Base-by-base conservation (phyloP, 1,140 invertebrate genomes). In the Babylonia areolata region DNA sequence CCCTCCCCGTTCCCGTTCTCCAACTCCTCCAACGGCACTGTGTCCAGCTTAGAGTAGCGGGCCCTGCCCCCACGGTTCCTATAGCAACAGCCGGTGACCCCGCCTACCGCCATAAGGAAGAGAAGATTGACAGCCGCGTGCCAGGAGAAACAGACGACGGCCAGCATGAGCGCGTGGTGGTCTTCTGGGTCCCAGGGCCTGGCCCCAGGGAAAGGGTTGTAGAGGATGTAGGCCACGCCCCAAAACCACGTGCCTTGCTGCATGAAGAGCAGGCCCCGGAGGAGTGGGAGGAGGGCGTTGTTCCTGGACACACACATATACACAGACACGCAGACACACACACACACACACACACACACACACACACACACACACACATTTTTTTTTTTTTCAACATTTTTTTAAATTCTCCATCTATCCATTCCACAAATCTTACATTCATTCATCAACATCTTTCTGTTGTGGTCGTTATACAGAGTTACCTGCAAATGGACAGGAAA, bases 171-270 rank as follows among this genome's bases (percentile, higher is more conserved):
- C 81, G 95, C 88, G 28, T 89, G 86, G 87, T 95, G 94, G 86
- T 94, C 88, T 0, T 93, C 89, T 23, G 87, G 73, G 37, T 93
- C 89, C 94, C 94, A 95, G 77, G 82, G 40, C 54, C 86, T 79
- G 51, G 88, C 82, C 0, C 92, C 91, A 11, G 85, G 84, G 3
- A 91, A 77, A 2, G 95, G 95, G 51, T 93, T 94, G 90, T 95
- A 95, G 20, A 95, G 90, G 77, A 95, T 95, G 88, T 94, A 95
- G 0, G 92, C 95, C 28, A 95, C 90, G 87, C 94, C 94, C 87
- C 92, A 94, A 89, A 95, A 95, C 95, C 95, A 95, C 3, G 94
- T 94, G 11, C 95, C 95, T 88, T 95, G 95, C 31, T 95, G 86
- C 12, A 95, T 82, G 0, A 92, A 92, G 83, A 93, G 93, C 85